Evolutionary conservation across 2,797 vertebrate species (phyloP), one percentile per base, ranked within the genome.

Genomic region (Pseudochaenichthys georgianus): DNA sequence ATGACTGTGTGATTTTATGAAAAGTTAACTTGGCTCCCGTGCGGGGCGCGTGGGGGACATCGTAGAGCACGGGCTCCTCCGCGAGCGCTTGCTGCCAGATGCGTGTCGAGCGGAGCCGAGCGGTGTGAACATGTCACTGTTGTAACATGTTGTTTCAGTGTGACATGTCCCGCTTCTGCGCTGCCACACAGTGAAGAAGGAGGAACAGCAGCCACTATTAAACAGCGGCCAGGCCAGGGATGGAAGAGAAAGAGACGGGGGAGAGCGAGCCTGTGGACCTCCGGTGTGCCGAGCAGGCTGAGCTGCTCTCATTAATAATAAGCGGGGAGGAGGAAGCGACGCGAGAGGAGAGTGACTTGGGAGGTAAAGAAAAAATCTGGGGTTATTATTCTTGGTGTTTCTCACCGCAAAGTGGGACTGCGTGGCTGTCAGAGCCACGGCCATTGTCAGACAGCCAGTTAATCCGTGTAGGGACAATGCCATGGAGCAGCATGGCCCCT

Each of bases 281-380:
- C 83, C 93, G 89, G 72, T 77, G 92, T 70, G 85, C 90, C 84
- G 89, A 94, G 85, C 93, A 92, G 84, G 60, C 91, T 59, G 93
- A 93, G 89, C 88, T 92, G 80, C 90, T 94, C 92, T 94, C 94
- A 91, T 94, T 95, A 92, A 94, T 94, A 90, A 94, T 95, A 90
- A 89, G 93, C 93, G 92, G 91, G 72, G 93, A 93, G 79, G 93
- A 94, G 92, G 94, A 94, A 77, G 85, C 85, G 80, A 78, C 84
- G 84, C 90, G 48, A 64, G 90, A 83, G 77, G 86, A 83, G 75
- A 81, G 90, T 66, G 90, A 92, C 86, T 78, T 82, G 63, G 88
- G 90, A 95, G 95, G 95, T 95, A 95, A 94, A 84, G 55, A 45
- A 43, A 55, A 67, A 10, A 64, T n/a, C 46, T 16, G 10, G 23